phyloP scores from a whole-genome alignment of 1,140 invertebrate genomes.

The Battus philenor region DNA sequence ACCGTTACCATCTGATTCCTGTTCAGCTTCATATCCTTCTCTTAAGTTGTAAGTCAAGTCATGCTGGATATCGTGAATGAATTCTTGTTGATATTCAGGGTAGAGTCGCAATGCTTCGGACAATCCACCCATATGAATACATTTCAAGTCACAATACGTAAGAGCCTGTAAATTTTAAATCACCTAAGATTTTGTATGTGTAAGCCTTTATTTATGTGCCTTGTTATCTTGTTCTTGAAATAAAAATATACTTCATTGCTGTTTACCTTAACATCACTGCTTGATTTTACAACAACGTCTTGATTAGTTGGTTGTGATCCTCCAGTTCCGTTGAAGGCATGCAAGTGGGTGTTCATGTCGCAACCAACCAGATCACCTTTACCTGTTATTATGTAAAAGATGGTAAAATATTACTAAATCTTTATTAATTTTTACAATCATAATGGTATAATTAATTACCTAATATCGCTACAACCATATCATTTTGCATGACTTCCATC shows the following conservation, averaged over 20 bases:
- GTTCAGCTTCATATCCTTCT: conserved; percentile 93
- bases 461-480: conserved; percentile 98
- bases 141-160: conserved; percentile 97
- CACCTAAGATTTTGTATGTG: too few species aligned
- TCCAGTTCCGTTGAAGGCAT: conserved; percentile 71
- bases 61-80: conserved; percentile 95
- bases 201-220: too few species aligned
- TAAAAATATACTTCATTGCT: too few species aligned
- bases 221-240: too few species aligned
- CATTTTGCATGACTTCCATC: conserved; percentile 98
- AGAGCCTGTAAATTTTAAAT: conserved; percentile 78
- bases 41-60: conserved; percentile 96
- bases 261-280: conserved; percentile 90
- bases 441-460: conserved; percentile 84
- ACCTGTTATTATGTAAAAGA: conserved; percentile 77
- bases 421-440: conserved; percentile 3
- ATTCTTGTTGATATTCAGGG: conserved; percentile 95
- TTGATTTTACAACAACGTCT: conserved; percentile 93
- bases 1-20: conserved; percentile 88
- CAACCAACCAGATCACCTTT: conserved; percentile 98
- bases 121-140: conserved; percentile 92
- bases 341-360: conserved; percentile 89
- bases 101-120: conserved; percentile 94
- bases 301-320: conserved; percentile 76
- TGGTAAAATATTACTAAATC: background rate